These are phyloP conservation scores for Dipodomys ordii DNA, from an alignment of 2,113 vertebrate genomes.

Conservation along the genomic window DNA sequence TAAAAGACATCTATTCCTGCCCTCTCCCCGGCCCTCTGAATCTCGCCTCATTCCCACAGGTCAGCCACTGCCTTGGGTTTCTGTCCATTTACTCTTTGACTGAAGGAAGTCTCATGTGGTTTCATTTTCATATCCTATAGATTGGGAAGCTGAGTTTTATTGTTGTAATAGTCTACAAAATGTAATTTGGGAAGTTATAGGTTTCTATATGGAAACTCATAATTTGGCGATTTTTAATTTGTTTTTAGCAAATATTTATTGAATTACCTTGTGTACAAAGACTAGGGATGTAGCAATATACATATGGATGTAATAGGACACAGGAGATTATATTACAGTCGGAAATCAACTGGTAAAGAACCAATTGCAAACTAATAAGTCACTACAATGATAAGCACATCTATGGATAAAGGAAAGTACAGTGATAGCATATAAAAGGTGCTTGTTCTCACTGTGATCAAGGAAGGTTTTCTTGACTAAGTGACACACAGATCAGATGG, in stretches of 20 bases:
- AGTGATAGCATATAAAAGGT: background rate
- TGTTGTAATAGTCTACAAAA: background rate
- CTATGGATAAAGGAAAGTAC: background rate
- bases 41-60: no score
- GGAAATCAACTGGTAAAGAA: background rate
- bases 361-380: background rate
- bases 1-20: background rate
- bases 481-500: background rate
- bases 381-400: background rate
- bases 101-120: background rate
- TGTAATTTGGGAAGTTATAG: background rate
- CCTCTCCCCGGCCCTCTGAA: background rate
- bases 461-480: background rate
- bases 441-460: background rate
- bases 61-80: background rate
- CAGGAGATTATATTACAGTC: background rate
- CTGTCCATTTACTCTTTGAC: background rate
- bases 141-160: background rate
- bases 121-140: background rate
- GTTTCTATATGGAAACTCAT: slow-evolving; percentile 29
- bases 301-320: background rate
- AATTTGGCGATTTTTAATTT: background rate
- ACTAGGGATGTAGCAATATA: background rate
- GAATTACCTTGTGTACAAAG: background rate
- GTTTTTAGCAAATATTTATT: slow-evolving; percentile 4